These are phyloP conservation scores for Cardiocondyla obscurior DNA, from an alignment of 1,140 invertebrate genomes.

Conservation along the genomic window DNA sequence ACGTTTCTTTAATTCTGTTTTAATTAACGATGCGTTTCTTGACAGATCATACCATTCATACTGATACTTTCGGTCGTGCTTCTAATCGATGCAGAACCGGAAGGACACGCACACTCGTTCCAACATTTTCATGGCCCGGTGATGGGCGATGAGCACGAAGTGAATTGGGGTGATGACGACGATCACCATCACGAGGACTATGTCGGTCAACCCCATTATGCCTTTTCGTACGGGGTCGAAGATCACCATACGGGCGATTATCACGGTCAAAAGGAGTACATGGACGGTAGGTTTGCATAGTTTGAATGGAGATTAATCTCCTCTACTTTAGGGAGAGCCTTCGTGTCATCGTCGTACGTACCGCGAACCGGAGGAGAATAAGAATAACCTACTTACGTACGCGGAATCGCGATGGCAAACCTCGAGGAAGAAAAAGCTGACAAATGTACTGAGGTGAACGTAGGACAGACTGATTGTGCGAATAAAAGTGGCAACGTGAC, in stretches of 20 bases:
- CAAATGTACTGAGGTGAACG: slow-evolving; percentile 18
- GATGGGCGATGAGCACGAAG: slow-evolving; percentile 74
- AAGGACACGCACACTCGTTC: slow-evolving; percentile 79
- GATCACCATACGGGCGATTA: slow-evolving; percentile 87
- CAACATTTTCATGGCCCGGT: slow-evolving; percentile 82
- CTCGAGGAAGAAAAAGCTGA: slow-evolving; percentile 25
- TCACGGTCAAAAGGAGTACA: slow-evolving; percentile 86
- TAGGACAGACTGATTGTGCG: slow-evolving; percentile 27
- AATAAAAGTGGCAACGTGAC: slow-evolving; percentile 43
- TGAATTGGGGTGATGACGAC: slow-evolving; percentile 79
- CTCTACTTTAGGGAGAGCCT: background rate
- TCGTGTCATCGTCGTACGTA: slow-evolving; percentile 16
- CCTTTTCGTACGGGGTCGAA: slow-evolving; percentile 87
- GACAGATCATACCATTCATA: slow-evolving; percentile 30
- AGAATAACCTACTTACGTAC: slow-evolving; percentile 50
- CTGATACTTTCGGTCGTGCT: slow-evolving; percentile 18
- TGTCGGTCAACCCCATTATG: slow-evolving; percentile 84
- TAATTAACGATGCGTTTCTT: background rate
- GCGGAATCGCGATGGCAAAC: slow-evolving; percentile 44
- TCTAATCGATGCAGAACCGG: background rate
- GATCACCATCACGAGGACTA: slow-evolving; percentile 79
- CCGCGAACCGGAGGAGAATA: slow-evolving; percentile 18
- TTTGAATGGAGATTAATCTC: slow-evolving; percentile 50
- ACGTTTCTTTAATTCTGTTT: background rate
- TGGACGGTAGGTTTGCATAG: slow-evolving; percentile 81